Base-by-base conservation (phyloP, 2,113 vertebrate genomes). In the Tylochromis polylepis region DNA sequence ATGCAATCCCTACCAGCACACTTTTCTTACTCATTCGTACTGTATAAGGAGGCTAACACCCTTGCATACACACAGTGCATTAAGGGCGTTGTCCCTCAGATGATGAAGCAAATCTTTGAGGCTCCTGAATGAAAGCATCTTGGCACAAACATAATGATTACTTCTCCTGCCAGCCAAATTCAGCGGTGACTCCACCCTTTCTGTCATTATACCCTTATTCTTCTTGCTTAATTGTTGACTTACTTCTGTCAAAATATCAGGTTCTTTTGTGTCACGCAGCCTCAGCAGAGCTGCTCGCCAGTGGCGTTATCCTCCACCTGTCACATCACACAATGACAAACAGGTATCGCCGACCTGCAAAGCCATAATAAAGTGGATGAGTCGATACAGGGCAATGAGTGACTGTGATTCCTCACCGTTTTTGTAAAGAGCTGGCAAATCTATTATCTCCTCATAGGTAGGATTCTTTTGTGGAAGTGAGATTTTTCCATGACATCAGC, bases 101-200 rank as follows among this genome's bases (percentile, higher is more conserved):
- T 82, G 85, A 88, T 77, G 83, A 88, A 75, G 70, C 53, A 80
- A 53, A 87, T 82, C 83, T 86, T 80, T 22, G 75, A 51, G 79
- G 82, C 80, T 90, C 43, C 34, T 70, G n/a, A 85, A 90, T 87
- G 36, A 91, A 92, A 93, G 27, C 65, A 81, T 92, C 88, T 90
- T 90, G 87, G 94, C 94, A 89, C 85, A 85, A 82, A 56, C 79
- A 53, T 89, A 93, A 93, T 91, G 80, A 95, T 94, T 92, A 89
- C 87, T 85, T 90, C 92, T 53, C 78, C 84, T 90, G 87, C 87
- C 81, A 85, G 82, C 77, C 77, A 51, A 92, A 81, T 14, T 6
- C 56, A 55, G 56, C 2, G 3, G 29, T 0, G 15, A 81, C 93
- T 87, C 91, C 95, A 92, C 95, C 95, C 82, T 83, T 88, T 59